Evolutionary conservation across 2,797 vertebrate species (phyloP), one percentile per base, ranked within the genome.

Genomic region (Mormyrus hasselquistii): DNA sequence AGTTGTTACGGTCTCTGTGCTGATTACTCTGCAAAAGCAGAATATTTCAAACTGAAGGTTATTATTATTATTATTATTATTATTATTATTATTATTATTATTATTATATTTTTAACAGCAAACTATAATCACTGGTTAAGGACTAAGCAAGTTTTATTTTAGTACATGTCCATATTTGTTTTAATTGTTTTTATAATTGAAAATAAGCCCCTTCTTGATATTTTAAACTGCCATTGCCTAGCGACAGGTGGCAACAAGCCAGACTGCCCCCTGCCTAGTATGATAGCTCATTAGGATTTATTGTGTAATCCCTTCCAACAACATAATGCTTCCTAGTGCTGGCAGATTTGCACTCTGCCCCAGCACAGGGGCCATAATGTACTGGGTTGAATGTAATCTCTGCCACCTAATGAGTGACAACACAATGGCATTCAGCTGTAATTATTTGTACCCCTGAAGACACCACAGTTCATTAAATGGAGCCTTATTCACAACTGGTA

Each of bases 261-360:
- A 90, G 84, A 69, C 57, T 88, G 87, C 34, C 34, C 57, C 55
- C 59, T 85, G 65, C 87, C 44, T 52, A 57, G 44, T 82, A 84
- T 73, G 83, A 86, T 89, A 89, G 83, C 65, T 90, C 88, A 90
- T 90, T 90, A 89, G 90, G 50, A 90, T 69, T 83, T 86, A 86
- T 87, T 89, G 84, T 90, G 65, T 87, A 87, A 89, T 89, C 50
- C 65, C 47, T 90, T 90, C 62, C 83, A 90, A 57, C 86, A 88
- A 86, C 87, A 87, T 50, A 90, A 90, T 86, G 47, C 87, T 84
- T 90, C 86, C 79, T 50, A 65, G 29, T 88, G 49, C 83, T 88
- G 87, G 87, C 88, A 79, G 41, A 62, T 87, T 69, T 87, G 88
- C 84, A 76, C 59, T 88, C 83, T 86, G 84, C 83, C 79, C 59